These are phyloP conservation scores for Slavum lentiscoides DNA, from an alignment of 2,888 invertebrate species.

Conservation along the genomic window DNA sequence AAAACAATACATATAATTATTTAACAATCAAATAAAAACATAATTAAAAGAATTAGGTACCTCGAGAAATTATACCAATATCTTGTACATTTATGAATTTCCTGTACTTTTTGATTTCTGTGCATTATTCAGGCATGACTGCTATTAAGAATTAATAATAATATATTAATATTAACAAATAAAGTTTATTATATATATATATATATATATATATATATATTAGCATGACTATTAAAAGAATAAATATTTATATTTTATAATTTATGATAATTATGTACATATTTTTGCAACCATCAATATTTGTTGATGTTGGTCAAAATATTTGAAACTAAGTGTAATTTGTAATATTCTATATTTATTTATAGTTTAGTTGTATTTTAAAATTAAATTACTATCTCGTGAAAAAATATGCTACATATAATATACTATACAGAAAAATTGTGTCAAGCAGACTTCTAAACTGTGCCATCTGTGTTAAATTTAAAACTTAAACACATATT, in stretches of 20 bases:
- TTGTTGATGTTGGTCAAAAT: not conserved
- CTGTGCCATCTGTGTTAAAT: no score
- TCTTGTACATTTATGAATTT: not conserved
- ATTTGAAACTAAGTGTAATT: not conserved
- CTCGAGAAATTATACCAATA: not conserved
- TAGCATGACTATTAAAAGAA: not conserved
- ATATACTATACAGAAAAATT: no score
- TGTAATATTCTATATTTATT: no score
- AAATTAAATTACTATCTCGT: no score
- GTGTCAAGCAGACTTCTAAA: no score
- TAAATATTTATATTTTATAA: not conserved
- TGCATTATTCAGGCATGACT: not conserved
- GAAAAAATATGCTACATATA: no score
- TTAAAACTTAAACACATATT: no score
- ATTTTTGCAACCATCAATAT: not conserved
- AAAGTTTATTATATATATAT: not conserved
- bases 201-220: no score
- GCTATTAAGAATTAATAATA: conserved; percentile 5
- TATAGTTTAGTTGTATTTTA: no score
- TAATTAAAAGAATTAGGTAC: not conserved
- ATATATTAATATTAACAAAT: not conserved
- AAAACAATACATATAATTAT: not conserved
- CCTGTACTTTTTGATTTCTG: not conserved
- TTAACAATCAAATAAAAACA: not conserved
- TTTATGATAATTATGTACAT: not conserved